Conservation (phyloP, 1,140 invertebrate genomes). For the Venustaconcha ellipsiformis region DNA sequence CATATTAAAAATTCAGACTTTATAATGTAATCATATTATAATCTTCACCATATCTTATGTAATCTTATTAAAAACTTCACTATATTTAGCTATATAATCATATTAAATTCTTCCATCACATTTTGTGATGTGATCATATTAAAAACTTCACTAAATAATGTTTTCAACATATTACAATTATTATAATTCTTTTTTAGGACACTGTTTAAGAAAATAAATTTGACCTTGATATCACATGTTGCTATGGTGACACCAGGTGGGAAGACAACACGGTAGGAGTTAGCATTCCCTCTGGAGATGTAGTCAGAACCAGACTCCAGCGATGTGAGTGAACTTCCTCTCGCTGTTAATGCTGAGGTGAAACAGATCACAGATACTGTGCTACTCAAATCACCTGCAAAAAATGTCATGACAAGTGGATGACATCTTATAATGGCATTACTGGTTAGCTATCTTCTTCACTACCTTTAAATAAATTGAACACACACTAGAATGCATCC, state of each 20-base stretch:
- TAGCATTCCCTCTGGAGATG: conserved; percentile 42
- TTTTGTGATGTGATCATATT: background rate
- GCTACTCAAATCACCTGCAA: conserved; percentile 57
- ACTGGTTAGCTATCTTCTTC: too few species aligned
- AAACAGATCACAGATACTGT: conserved; percentile 63
- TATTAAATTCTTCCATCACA: too few species aligned
- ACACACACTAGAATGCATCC: too few species aligned
- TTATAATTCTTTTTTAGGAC: background rate
- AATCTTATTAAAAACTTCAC: too few species aligned
- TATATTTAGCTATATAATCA: too few species aligned
- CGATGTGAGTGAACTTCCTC: conserved; percentile 51
- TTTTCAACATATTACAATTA: background rate
- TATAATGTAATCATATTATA: too few species aligned
- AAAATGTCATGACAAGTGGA: background rate
- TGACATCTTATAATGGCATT: too few species aligned
- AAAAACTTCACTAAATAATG: background rate
- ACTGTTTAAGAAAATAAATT: background rate
- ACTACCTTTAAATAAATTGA: too few species aligned
- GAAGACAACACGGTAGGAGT: conserved; percentile 57
- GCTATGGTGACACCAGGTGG: conserved; percentile 55
- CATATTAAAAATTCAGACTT: too few species aligned
- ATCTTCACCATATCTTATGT: too few species aligned
- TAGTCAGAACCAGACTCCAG: conserved; percentile 62
- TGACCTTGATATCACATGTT: conserved; percentile 64
- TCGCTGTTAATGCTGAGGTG: conserved; percentile 59